Conservation (phyloP, 2,113 vertebrate genomes). For the Prolemur simus region DNA sequence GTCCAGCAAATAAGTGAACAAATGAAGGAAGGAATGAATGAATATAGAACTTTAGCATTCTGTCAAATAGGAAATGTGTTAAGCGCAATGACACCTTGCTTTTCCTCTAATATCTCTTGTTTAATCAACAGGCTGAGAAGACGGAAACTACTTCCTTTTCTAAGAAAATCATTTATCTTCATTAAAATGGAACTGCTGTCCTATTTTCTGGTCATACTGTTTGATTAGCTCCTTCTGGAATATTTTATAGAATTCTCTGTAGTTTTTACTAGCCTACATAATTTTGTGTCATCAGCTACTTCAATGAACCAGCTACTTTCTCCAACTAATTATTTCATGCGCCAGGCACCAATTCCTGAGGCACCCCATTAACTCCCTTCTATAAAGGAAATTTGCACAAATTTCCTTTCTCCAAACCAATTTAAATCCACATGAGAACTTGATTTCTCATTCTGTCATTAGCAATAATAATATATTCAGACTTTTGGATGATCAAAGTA, state of each 20-base stretch:
- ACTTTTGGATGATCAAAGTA: slow-evolving; percentile 38
- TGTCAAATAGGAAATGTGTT: not conserved
- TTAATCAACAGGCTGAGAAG: slow-evolving; percentile 67
- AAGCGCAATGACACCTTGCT: not conserved
- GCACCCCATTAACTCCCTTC: slow-evolving; percentile 64
- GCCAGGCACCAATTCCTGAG: slow-evolving; percentile 64
- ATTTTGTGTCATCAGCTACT: slow-evolving; percentile 79
- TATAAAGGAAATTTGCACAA: slow-evolving; percentile 32
- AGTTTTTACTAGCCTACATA: slow-evolving; percentile 76
- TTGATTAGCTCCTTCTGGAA: slow-evolving; percentile 84
- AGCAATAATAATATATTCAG: slow-evolving; percentile 51
- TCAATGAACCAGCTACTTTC: slow-evolving; percentile 57
- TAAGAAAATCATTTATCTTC: slow-evolving; percentile 74
- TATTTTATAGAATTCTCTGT: slow-evolving; percentile 71
- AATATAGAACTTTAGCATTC: not conserved
- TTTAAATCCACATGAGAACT: slow-evolving; percentile 67
- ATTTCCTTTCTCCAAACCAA: slow-evolving; percentile 58
- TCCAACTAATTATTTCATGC: slow-evolving; percentile 67
- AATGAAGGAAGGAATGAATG: not conserved
- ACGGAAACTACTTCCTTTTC: slow-evolving; percentile 72
- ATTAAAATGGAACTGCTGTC: slow-evolving; percentile 79
- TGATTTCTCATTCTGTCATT: slow-evolving; percentile 31
- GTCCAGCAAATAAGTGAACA: not conserved
- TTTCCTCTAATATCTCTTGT: slow-evolving; percentile 26
- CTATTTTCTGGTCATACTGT: slow-evolving; percentile 73